These are phyloP conservation scores for Phasia obesa DNA, from an alignment of 2,888 invertebrate genomes.

Conservation along the genomic window DNA sequence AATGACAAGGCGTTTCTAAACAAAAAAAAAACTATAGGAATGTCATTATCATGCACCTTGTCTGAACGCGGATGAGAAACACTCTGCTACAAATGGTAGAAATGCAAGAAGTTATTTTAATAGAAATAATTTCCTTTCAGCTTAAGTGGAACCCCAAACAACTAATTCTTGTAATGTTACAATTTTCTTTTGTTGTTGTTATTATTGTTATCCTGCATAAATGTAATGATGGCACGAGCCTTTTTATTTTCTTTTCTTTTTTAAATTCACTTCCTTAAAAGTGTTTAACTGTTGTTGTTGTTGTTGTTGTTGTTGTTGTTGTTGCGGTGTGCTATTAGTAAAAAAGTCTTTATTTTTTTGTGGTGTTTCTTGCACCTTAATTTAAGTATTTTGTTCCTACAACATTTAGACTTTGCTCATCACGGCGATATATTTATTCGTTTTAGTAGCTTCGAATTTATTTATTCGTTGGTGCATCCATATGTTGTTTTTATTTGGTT, in stretches of 20 bases:
- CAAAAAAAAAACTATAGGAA: conserved; percentile 20
- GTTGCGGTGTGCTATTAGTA: too few relatives aligned
- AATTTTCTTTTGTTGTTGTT: not conserved
- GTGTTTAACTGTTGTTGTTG: conserved; percentile 32
- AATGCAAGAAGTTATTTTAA: conserved; percentile 26
- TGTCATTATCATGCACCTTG: conserved; percentile 48
- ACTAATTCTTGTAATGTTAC: conserved; percentile 9
- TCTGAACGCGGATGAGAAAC: not conserved
- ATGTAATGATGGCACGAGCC: conserved; percentile 66
- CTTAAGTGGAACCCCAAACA: conserved; percentile 34
- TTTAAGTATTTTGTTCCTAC: conserved; percentile 26
- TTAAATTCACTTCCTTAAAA: conserved; percentile 48
- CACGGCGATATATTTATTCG: not conserved
- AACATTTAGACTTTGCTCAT: conserved; percentile 34
- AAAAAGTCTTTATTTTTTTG: conserved; percentile 15
- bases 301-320: conserved; percentile 35
- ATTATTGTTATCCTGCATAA: conserved; percentile 56
- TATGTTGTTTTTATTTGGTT: conserved; percentile 62
- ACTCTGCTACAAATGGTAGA: conserved; percentile 6
- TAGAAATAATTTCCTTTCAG: conserved; percentile 29
- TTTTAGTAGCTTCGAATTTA: conserved; percentile 39
- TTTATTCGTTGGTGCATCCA: conserved; percentile 39
- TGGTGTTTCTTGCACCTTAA: conserved; percentile 63
- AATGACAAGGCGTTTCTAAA: conserved; percentile 27
- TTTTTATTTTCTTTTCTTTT: conserved; percentile 11